Conservation (phyloP, 2,797 vertebrate species). For the Rhinophrynus dorsalis region DNA sequence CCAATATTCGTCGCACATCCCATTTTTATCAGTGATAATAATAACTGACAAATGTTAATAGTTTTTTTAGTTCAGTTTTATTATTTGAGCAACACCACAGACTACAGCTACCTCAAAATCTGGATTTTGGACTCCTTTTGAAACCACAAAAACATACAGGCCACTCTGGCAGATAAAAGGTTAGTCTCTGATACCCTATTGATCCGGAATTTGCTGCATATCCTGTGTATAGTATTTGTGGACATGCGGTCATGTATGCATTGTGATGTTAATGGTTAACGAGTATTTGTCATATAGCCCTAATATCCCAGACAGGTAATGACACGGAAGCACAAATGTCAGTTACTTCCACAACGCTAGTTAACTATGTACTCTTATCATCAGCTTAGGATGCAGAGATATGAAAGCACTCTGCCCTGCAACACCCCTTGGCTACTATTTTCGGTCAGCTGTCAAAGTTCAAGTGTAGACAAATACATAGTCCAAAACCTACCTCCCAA, state of each 20-base stretch:
- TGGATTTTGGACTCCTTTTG: no score
- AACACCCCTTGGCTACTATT: neutral
- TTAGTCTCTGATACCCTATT: neutral
- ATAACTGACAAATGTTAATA: no score
- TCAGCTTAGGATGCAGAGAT: neutral
- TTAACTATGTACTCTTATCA: neutral
- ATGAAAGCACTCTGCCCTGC: neutral
- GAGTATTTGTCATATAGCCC: neutral
- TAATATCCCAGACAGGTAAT: neutral
- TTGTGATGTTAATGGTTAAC: conserved; percentile 17
- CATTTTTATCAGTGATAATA: no score
- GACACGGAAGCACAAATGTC: neutral
- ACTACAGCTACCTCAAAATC: no score
- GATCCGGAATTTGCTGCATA: neutral
- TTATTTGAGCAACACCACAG: no score
- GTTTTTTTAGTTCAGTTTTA: no score
- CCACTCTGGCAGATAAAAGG: neutral
- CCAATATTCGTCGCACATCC: no score
- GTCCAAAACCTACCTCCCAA: no score
- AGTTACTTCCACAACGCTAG: neutral
- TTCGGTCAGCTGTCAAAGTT: no score
- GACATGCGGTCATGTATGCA: neutral
- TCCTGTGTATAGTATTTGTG: neutral
- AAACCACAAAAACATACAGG: no score
- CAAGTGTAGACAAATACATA: no score